Evolutionary conservation across 2,797 vertebrate genomes (phyloP), one percentile per base, ranked within the genome.

Genomic region (Eupleurogrammus muticus): DNA sequence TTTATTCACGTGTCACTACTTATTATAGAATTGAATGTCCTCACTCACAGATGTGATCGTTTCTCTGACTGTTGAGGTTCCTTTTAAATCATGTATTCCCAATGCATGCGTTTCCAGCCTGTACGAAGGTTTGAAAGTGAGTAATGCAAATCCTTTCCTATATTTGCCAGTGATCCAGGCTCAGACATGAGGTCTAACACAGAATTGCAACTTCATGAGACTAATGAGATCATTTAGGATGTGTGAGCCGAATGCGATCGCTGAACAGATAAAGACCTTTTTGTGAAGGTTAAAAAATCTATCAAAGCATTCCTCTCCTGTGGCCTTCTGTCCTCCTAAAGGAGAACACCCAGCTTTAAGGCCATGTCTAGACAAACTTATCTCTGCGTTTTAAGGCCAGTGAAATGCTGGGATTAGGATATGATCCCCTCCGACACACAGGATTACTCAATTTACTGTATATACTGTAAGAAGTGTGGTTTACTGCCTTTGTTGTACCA

Each of bases 331-430:
- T 60, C 75, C 51, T 70, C 62, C 38, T 11, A 52, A 66, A 73
- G 19, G 49, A 85, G 65, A 84, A 61, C 75, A 50, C 53, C n/a
- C 82, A 66, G 46, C 73, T 86, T 70, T 90, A 87, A 91, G 79
- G 75, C 88, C 62, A 8, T 60, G 88, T 91, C 89, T 89, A 89
- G 90, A 90, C 86, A 73, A 89, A 87, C 69, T 83, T 84, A 86
- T 86, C 81, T 87, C 80, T 28, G 47, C 77, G 82, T 88, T 90
- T 84, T 82, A 81, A 83, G 74, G 84, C 72, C 60, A 48, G 21
- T 55, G 80, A 80, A 88, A 80, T 13, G 24, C 62, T 49, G 0
- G 77, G 85, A 89, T 91, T 88, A 92, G 79, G 50, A 70, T 86
- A 86, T 78, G 81, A 89, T 87, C 87, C 79, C 59, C 70, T 58